Conservation (phyloP, 1,140 invertebrate species). For the Cydia strobilella region DNA sequence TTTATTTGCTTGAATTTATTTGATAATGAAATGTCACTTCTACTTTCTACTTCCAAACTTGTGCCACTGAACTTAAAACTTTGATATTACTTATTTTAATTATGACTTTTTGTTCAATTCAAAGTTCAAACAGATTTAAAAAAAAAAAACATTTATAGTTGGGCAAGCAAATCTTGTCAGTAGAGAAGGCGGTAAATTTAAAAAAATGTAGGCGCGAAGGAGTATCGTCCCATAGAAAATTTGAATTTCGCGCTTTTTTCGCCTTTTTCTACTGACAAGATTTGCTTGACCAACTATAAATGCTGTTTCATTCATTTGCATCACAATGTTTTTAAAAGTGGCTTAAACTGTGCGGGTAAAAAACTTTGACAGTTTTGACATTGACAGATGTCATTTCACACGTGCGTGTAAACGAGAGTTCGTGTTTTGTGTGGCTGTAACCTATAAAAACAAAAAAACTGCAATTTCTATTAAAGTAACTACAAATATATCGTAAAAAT, state of each 20-base stretch:
- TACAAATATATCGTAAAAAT: constrained; percentile 43
- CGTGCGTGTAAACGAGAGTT: not conserved
- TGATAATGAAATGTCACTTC: not conserved
- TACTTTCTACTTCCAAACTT: not conserved
- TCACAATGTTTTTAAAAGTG: not conserved
- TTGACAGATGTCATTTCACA: constrained; percentile 12
- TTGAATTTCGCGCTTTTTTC: no score
- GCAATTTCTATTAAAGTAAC: not conserved
- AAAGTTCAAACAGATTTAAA: no score
- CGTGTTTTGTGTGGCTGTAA: constrained; percentile 14
- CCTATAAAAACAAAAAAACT: not conserved
- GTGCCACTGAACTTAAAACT: not conserved
- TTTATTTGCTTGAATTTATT: no score
- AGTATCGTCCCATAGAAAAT: no score
- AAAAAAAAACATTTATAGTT: no score
- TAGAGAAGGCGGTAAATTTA: no score
- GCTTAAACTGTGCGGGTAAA: not conserved
- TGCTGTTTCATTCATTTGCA: not conserved
- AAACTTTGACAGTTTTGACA: not conserved
- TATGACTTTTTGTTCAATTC: no score
- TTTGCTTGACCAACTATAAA: no score
- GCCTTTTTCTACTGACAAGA: no score
- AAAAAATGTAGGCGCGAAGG: no score
- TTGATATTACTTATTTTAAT: not conserved
- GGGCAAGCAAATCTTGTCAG: no score